Evolutionary conservation across 2,797 vertebrate genomes (phyloP).

Genomic region (Salmo trutta): DNA sequence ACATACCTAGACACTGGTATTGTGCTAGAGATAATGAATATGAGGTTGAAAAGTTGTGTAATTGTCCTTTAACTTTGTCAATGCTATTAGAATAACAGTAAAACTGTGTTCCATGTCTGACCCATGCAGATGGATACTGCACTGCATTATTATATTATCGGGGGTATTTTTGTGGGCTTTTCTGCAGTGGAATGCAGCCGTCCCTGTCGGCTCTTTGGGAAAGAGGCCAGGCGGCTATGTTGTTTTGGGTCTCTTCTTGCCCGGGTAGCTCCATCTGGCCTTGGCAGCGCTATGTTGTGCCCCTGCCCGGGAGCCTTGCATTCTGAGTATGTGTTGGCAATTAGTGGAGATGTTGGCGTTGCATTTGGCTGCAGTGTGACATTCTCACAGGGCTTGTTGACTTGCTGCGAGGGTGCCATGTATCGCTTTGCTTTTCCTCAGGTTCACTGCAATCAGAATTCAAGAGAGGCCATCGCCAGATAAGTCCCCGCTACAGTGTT

Average conservation of each 20-base stretch:
- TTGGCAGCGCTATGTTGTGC: constrained; percentile 25
- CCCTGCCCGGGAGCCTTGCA: constrained; percentile 74
- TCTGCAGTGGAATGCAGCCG: constrained; percentile 56
- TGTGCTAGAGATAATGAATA: no score
- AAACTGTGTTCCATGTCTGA: constrained; percentile 26
- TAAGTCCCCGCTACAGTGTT: neutral
- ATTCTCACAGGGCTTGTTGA: constrained; percentile 65
- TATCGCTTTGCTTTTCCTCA: neutral
- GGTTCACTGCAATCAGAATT: constrained; percentile 1
- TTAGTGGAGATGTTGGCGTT: constrained; percentile 72
- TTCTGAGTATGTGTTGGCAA: constrained; percentile 75
- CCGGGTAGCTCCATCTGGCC: constrained; percentile 69
- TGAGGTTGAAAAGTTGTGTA: no score
- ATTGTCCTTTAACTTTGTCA: neutral
- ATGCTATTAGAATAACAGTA: constrained; percentile 18
- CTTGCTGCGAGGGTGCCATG: constrained; percentile 32
- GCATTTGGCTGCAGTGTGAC: constrained; percentile 60
- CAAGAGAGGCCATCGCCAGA: neutral
- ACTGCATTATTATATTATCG: constrained; percentile 38
- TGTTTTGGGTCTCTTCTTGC: constrained; percentile 68
- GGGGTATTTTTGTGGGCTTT: constrained; percentile 51
- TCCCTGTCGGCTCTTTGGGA: constrained; percentile 65
- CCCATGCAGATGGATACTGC: constrained; percentile 12
- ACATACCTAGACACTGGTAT: no score
- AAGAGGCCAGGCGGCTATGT: constrained; percentile 50